Conservation (phyloP, 1,140 invertebrate genomes). For the Eriocheir sinensis region DNA sequence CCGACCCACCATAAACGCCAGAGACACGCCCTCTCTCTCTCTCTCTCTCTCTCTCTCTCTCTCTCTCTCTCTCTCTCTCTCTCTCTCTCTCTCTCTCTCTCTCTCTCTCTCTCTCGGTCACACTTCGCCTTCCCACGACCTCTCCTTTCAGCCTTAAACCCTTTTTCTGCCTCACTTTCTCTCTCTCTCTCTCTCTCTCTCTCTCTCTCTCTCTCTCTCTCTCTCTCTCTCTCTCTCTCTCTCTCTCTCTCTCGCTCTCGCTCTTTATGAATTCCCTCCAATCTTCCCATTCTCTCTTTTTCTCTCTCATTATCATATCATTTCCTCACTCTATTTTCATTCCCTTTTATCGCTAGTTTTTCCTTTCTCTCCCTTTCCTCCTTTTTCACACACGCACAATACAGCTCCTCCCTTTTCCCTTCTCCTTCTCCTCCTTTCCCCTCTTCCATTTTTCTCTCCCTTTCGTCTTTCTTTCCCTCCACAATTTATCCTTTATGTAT, state of each 20-base stretch:
- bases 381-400: neutral
- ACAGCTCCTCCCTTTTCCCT: neutral
- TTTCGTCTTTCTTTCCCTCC: no score
- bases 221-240: slow-evolving; percentile 27
- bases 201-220: slow-evolving; percentile 39
- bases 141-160: neutral
- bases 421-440: neutral
- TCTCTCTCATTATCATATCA: neutral
- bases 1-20: no score
- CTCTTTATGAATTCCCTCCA: neutral
- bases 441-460: no score
- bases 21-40: no score
- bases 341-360: neutral
- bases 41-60: no score
- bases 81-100: no score
- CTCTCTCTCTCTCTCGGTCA: no score
- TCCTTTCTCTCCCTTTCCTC: neutral
- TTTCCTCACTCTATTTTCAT: neutral
- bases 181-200: slow-evolving; percentile 26
- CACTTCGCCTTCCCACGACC: no score
- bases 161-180: neutral
- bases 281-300: neutral
- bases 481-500: no score
- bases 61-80: no score
- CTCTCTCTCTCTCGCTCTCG: neutral